Conservation (phyloP, 1,140 invertebrate species). For the Lepidotrigona ventralis region DNA sequence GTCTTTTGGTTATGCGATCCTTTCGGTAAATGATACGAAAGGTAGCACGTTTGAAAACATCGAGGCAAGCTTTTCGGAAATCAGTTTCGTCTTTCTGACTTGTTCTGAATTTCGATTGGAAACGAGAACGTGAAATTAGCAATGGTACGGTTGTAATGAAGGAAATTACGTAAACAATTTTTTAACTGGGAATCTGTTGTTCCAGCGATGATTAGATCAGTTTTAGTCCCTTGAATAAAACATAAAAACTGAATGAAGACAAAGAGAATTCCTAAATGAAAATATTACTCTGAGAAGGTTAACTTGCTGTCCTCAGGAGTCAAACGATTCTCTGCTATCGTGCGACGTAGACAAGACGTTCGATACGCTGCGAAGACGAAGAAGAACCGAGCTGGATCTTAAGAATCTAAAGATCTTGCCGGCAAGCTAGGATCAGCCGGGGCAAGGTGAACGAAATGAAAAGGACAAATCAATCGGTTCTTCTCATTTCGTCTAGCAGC, state of each 20-base stretch:
- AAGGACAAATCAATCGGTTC: conserved; percentile 55
- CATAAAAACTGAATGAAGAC: not conserved
- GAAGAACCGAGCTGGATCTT: not conserved
- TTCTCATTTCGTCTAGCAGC: conserved; percentile 63
- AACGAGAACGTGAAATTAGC: no score
- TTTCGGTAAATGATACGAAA: not conserved
- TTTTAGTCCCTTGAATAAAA: not conserved
- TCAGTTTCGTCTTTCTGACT: no score
- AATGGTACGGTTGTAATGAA: not conserved
- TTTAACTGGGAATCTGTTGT: no score
- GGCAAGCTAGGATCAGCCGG: not conserved
- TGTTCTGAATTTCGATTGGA: no score
- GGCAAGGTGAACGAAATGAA: conserved; percentile 47
- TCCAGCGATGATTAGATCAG: no score
- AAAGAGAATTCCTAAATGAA: not conserved
- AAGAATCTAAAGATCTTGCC: not conserved
- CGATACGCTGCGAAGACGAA: no score
- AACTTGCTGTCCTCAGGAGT: not conserved
- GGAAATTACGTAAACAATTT: no score
- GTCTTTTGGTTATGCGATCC: not conserved
- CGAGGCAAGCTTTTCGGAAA: no score
- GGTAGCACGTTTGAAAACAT: not conserved
- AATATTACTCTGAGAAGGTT: not conserved
- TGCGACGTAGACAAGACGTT: not conserved
- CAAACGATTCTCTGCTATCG: no score